A percentile compares a stretch with the other conserved stretches of the same genome.
Conservation (phyloP, 1,140 invertebrate genomes). For the Listronotus oregonensis region DNA sequence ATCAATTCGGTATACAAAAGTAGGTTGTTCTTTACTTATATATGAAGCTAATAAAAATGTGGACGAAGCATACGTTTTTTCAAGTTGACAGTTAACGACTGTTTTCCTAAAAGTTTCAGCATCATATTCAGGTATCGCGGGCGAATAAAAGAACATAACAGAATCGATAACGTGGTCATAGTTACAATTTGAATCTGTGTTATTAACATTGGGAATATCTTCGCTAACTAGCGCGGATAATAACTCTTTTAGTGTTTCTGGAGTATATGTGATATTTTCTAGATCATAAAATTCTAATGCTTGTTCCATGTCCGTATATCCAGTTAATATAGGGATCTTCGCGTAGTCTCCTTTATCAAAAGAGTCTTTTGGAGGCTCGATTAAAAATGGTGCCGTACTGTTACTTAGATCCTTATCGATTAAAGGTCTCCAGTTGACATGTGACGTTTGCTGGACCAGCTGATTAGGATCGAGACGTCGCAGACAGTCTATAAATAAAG, state of each 20-base stretch:
- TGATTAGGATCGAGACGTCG: constrained; percentile 63
- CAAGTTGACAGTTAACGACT: constrained; percentile 71
- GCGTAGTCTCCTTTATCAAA: constrained; percentile 64
- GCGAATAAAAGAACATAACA: constrained; percentile 76
- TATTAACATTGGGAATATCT: constrained; percentile 62
- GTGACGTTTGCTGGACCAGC: constrained; percentile 65
- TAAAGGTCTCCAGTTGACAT: constrained; percentile 76
- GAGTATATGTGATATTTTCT: constrained; percentile 55
- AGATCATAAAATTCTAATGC: constrained; percentile 64
- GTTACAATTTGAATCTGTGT: constrained; percentile 67
- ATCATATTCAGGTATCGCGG: constrained; percentile 61
- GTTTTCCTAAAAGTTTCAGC: constrained; percentile 62
- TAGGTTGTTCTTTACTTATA: constrained; percentile 63
- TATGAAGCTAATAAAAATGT: constrained; percentile 68
- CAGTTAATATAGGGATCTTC: constrained; percentile 72
- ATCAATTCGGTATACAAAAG: constrained; percentile 77
- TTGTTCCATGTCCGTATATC: constrained; percentile 80
- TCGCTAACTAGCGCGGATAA: constrained; percentile 64
- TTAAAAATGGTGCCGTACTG: constrained; percentile 65
- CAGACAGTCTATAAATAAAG: constrained; percentile 69
- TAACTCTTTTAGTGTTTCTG: constrained; percentile 63
- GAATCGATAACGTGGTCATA: constrained; percentile 72
- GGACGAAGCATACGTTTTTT: constrained; percentile 74
- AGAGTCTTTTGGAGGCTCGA: constrained; percentile 66
- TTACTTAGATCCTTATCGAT: constrained; percentile 70